Evolutionary conservation across 2,797 vertebrate species (phyloP).

Genomic region (Psittacula echo): DNA sequence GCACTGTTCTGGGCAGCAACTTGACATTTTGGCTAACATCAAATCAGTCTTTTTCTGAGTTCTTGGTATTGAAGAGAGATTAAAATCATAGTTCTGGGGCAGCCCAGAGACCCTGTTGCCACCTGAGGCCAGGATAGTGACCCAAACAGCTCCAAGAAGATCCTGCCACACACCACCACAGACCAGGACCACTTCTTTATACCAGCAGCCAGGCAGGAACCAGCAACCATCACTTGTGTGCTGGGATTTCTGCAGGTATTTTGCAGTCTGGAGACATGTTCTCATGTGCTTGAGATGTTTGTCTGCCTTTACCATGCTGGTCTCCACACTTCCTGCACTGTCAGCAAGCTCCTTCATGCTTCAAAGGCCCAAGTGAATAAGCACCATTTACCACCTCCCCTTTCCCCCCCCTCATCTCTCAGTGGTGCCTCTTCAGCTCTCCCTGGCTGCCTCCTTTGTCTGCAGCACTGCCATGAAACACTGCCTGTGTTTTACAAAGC

Average conservation of each 20-base stretch:
- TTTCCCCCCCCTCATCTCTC: neutral
- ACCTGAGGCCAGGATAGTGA: neutral
- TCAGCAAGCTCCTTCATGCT: constrained; percentile 52
- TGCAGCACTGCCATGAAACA: neutral
- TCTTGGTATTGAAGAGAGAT: neutral
- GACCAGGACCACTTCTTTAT: neutral
- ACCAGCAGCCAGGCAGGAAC: neutral
- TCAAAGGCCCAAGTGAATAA: constrained; percentile 29
- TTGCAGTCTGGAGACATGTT: neutral
- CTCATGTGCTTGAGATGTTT: neutral
- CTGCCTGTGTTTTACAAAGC: neutral
- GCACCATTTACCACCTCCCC: neutral
- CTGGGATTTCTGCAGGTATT: neutral
- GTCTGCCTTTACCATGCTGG: neutral
- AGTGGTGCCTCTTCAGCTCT: neutral
- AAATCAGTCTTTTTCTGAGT: neutral
- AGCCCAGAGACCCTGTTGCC: neutral
- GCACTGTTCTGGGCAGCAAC: neutral
- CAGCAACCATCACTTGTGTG: rapidly evolving
- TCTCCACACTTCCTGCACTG: constrained; percentile 10
- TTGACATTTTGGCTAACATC: neutral
- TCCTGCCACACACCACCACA: rapidly evolving
- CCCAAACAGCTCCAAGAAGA: neutral
- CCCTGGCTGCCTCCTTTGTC: neutral
- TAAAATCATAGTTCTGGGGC: neutral